Percentiles rank a stretch among this genome's conserved stretches.
Evolutionary conservation across 92 coral and sea anemone genomes (phyloP).

Genomic region (Isaurus tuberculatus): DNA sequence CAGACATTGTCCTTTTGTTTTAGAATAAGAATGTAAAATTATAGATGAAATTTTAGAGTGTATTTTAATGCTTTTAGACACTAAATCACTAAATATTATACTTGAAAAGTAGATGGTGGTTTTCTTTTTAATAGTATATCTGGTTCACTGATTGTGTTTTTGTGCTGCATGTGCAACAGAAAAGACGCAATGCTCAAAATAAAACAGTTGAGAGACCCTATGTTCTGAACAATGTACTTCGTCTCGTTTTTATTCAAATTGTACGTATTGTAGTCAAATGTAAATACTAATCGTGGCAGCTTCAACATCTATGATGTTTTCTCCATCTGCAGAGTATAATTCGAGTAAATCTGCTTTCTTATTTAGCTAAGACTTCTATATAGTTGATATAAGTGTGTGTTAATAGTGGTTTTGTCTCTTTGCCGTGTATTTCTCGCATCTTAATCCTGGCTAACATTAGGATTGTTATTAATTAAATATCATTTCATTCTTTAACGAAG

Average conservation of each 20-base stretch:
- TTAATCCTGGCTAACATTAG: slow-evolving; percentile 84
- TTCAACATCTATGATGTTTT: slow-evolving; percentile 41
- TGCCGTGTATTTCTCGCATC: slow-evolving; percentile 81
- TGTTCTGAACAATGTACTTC: slow-evolving; percentile 25
- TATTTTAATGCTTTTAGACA: slow-evolving; percentile 4
- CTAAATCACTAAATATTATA: slow-evolving; percentile 4
- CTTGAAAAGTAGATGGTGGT: slow-evolving; percentile 20
- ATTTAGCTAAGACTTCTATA: slow-evolving; percentile 87
- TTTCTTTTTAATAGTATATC: background rate
- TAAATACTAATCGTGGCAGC: slow-evolving; percentile 49
- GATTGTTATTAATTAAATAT: slow-evolving; percentile 82
- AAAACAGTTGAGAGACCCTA: slow-evolving; percentile 30
- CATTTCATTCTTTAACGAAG: slow-evolving; percentile 62
- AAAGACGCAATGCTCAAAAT: background rate
- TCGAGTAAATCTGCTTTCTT: slow-evolving; percentile 80
- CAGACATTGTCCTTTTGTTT: slow-evolving; percentile 49
- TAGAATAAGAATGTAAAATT: slow-evolving; percentile 43
- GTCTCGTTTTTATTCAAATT: slow-evolving; percentile 69
- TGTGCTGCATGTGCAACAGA: slow-evolving; percentile 36
- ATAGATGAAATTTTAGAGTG: slow-evolving; percentile 40
- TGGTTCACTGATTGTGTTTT: slow-evolving; percentile 50
- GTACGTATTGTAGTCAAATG: slow-evolving; percentile 51
- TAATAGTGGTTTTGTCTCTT: slow-evolving; percentile 90
- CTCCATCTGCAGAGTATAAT: slow-evolving; percentile 76
- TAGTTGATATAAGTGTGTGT: slow-evolving; percentile 80